A percentile compares a stretch with the other conserved stretches of the same genome.
These are phyloP conservation scores for Eupleurogrammus muticus DNA, from an alignment of 2,797 vertebrate genomes.

Conservation along the genomic window DNA sequence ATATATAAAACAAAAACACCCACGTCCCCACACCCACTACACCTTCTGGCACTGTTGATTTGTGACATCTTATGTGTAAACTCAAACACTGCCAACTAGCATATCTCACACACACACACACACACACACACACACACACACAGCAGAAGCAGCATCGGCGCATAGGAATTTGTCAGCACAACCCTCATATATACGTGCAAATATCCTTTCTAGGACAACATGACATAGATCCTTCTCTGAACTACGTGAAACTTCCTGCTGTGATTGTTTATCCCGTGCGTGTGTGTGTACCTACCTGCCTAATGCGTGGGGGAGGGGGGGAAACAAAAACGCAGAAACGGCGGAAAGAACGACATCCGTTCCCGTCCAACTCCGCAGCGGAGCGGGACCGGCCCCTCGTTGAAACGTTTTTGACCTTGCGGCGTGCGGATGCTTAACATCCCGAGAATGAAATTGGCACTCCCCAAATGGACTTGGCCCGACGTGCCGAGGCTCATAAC, in stretches of 20 bases:
- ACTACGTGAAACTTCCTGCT: constrained; percentile 30
- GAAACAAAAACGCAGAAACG: constrained; percentile 58
- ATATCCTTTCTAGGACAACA: constrained; percentile 47
- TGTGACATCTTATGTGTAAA: constrained; percentile 69
- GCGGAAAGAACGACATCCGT: constrained; percentile 60
- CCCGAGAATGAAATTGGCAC: constrained; percentile 76
- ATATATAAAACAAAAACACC: constrained; percentile 78
- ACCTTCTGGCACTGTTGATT: constrained; percentile 70
- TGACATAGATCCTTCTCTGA: constrained; percentile 22
- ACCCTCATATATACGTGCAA: constrained; percentile 39
- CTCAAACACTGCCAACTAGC: constrained; percentile 50
- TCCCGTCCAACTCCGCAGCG: constrained; percentile 55
- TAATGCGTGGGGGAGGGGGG: constrained; percentile 49
- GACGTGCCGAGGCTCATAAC: constrained; percentile 72
- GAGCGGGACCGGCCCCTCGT: constrained; percentile 57
- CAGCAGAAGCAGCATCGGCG: constrained; percentile 25
- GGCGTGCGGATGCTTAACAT: constrained; percentile 75
- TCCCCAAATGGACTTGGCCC: constrained; percentile 76
- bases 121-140: constrained; percentile 14
- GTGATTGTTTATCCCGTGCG: constrained; percentile 43
- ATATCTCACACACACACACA: constrained; percentile 20
- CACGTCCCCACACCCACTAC: constrained; percentile 75
- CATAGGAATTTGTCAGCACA: constrained; percentile 27
- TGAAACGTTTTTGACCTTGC: constrained; percentile 76
- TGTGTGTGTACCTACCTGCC: constrained; percentile 52